phyloP scores from a whole-genome alignment of 1,140 invertebrate species.

The Anastrepha ludens region DNA sequence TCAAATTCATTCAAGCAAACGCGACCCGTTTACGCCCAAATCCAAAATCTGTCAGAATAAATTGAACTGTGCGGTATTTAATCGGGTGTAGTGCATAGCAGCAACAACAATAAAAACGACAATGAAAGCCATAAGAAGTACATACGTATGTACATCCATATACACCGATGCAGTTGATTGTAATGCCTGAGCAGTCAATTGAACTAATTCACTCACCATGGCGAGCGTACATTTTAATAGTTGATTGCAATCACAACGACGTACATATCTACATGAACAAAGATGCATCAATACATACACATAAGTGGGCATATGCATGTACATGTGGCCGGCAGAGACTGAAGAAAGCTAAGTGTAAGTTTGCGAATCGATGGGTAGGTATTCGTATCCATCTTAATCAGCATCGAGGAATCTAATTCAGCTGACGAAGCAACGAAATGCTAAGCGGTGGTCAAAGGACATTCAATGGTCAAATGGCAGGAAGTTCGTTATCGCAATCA shows the following conservation, averaged over 20 bases:
- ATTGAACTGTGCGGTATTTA: background rate
- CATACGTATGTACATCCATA: background rate
- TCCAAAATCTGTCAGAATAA: background rate
- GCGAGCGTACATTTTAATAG: constrained; percentile 44
- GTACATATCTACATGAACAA: background rate
- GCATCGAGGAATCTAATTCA: constrained; percentile 48
- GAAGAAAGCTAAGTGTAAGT: background rate
- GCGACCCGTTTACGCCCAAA: constrained; percentile 24
- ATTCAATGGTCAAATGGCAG: constrained; percentile 44
- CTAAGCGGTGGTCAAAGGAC: background rate
- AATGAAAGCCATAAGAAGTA: background rate
- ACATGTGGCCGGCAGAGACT: background rate
- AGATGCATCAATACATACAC: background rate
- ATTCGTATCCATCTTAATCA: constrained; percentile 42
- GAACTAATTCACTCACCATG: constrained; percentile 43
- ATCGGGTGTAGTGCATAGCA: background rate
- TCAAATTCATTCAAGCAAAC: background rate
- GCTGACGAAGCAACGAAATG: constrained; percentile 48
- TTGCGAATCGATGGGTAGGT: background rate
- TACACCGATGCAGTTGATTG: background rate
- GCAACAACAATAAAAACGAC: background rate
- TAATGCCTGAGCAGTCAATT: constrained; percentile 33
- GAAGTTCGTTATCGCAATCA: constrained; percentile 58
- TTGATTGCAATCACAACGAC: constrained; percentile 51
- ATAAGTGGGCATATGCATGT: background rate